Evolutionary conservation across 2,888 invertebrate genomes (phyloP).

Genomic region (Apamea anceps): DNA sequence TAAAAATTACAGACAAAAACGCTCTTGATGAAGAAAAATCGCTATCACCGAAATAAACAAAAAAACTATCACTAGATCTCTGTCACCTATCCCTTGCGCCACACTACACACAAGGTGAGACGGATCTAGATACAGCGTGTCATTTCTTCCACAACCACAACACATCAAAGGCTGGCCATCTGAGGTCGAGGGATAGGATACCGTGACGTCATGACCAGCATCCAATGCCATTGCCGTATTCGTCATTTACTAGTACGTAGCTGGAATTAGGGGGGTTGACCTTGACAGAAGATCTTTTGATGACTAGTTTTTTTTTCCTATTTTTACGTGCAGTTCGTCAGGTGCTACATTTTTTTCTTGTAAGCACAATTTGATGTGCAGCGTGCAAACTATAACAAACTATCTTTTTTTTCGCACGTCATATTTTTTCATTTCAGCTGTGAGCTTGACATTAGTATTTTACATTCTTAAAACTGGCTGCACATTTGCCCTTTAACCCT

Average conservation of each 20-base stretch:
- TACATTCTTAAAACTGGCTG: neutral
- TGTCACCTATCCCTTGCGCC: conserved; percentile 68
- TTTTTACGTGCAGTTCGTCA: neutral
- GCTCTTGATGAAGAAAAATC: neutral
- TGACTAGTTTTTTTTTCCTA: conserved; percentile 11
- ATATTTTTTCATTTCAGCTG: neutral
- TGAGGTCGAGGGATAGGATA: conserved; percentile 71
- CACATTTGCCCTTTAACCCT: neutral
- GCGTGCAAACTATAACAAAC: neutral
- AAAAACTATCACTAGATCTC: neutral
- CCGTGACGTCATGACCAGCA: conserved; percentile 70
- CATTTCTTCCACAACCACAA: conserved; percentile 80
- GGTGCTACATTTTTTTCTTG: neutral
- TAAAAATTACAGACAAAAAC: neutral
- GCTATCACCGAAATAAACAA: neutral
- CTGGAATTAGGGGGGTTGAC: conserved; percentile 24
- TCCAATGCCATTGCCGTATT: conserved; percentile 55
- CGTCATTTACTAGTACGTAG: conserved; percentile 54
- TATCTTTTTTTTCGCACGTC: neutral
- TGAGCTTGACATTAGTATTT: neutral
- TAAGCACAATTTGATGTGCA: neutral
- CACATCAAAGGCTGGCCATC: conserved; percentile 78
- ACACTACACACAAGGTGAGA: conserved; percentile 76
- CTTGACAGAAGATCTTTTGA: conserved; percentile 27
- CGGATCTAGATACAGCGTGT: conserved; percentile 85